Conservation (phyloP, 2,113 vertebrate genomes). For the Phrynosoma blainvillii region DNA sequence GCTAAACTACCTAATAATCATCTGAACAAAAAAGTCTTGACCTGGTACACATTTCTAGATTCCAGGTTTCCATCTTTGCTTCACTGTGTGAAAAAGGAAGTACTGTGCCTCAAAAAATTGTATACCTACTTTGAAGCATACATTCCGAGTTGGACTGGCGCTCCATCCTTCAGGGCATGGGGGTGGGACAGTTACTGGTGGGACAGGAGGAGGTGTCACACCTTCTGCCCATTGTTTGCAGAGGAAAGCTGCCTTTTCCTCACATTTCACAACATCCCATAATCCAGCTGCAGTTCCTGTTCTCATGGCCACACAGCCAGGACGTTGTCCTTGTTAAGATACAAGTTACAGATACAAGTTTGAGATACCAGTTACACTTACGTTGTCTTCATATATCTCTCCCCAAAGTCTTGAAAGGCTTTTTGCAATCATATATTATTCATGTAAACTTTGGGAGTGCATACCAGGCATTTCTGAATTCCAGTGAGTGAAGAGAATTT, state of each 20-base stretch:
- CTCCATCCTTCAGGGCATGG: conserved; percentile 83
- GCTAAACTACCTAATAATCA: too few species aligned
- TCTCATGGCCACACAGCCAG: conserved; percentile 90
- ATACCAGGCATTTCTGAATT: conserved; percentile 91
- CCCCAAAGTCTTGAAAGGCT: not conserved
- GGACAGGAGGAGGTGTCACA: conserved; percentile 76
- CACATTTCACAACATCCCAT: conserved; percentile 89
- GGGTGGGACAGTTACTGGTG: conserved; percentile 70
- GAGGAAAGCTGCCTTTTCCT: conserved; percentile 86
- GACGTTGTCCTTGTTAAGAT: conserved; percentile 77
- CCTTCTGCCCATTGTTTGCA: conserved; percentile 90
- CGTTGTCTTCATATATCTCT: not conserved
- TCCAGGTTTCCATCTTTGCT: not conserved
- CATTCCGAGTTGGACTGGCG: conserved; percentile 51
- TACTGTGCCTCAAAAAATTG: not conserved
- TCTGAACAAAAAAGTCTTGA: too few species aligned
- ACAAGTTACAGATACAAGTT: conserved; percentile 39
- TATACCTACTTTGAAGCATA: conserved; percentile 85
- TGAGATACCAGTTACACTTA: not conserved
- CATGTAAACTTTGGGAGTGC: not conserved
- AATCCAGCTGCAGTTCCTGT: conserved; percentile 90
- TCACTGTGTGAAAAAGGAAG: not conserved
- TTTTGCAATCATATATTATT: not conserved
- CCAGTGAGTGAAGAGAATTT: conserved; percentile 88
- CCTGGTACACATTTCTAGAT: too few species aligned